Conservation (phyloP, 2,888 invertebrate genomes). For the Cylindroiulus punctatus region DNA sequence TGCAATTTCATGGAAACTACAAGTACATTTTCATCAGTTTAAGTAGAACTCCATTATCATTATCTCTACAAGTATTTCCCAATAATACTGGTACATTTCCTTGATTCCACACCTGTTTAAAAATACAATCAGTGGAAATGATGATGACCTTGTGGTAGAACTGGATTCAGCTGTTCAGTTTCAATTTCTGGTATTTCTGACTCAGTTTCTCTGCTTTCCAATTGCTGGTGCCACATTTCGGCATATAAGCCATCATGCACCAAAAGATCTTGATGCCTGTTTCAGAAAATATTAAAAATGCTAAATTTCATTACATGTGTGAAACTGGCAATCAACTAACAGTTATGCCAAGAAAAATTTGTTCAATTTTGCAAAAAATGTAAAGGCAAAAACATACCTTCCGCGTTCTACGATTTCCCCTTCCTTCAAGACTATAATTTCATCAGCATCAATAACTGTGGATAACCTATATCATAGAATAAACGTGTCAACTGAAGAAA, state of each 20-base stretch:
- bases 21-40: no score
- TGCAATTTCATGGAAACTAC: neutral
- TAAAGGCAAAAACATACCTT: constrained; percentile 70
- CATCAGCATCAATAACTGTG: constrained; percentile 93
- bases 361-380: neutral
- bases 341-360: neutral
- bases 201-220: constrained; percentile 67
- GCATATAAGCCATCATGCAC: constrained; percentile 80
- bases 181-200: neutral
- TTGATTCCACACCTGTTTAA: neutral
- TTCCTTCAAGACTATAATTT: constrained; percentile 90
- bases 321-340: neutral
- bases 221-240: constrained; percentile 93
- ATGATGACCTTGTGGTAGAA: neutral
- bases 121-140: neutral
- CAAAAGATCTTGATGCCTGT: constrained; percentile 78
- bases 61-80: neutral
- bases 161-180: neutral
- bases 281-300: neutral
- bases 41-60: no score
- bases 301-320: neutral
- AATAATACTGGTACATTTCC: neutral
- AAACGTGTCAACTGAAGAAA: neutral
- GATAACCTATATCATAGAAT: constrained; percentile 73
- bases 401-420: constrained; percentile 93